Evolutionary conservation across 2,797 vertebrate species (phyloP).

Genomic region (Phrynocephalus forsythii): DNA sequence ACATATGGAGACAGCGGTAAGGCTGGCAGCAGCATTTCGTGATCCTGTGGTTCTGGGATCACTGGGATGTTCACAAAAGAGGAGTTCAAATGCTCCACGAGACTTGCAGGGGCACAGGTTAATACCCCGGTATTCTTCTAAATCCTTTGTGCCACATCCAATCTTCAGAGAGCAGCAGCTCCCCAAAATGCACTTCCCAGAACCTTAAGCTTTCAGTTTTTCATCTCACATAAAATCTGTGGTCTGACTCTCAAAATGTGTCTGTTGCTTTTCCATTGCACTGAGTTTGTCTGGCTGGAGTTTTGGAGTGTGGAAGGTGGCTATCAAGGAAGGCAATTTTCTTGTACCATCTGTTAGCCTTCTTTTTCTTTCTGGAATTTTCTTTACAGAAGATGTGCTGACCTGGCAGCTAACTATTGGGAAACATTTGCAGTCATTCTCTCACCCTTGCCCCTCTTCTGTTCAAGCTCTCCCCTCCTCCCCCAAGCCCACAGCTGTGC

Average conservation of each 20-base stretch:
- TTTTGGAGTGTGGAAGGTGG: neutral
- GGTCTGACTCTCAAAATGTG: no score
- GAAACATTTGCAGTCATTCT: neutral
- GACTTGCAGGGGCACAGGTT: no score
- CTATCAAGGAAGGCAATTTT: neutral
- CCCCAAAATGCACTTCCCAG: neutral
- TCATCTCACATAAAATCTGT: neutral
- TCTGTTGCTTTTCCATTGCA: neutral
- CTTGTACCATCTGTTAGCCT: neutral
- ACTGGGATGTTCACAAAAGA: no score
- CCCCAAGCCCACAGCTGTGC: no score
- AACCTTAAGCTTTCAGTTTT: neutral
- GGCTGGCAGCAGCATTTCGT: no score
- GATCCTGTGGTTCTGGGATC: no score
- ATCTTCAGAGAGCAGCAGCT: neutral
- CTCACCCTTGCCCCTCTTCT: no score
- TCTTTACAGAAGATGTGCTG: neutral
- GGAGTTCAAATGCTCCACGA: no score
- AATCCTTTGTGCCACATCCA: no score
- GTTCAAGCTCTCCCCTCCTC: neutral
- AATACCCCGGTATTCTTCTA: no score
- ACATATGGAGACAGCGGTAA: no score
- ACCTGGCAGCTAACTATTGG: neutral
- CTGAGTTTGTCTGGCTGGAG: neutral
- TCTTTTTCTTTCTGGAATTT: neutral